These are phyloP conservation scores for Peromyscus maniculatus DNA, from an alignment of 2,113 vertebrate species.

Conservation along the genomic window DNA sequence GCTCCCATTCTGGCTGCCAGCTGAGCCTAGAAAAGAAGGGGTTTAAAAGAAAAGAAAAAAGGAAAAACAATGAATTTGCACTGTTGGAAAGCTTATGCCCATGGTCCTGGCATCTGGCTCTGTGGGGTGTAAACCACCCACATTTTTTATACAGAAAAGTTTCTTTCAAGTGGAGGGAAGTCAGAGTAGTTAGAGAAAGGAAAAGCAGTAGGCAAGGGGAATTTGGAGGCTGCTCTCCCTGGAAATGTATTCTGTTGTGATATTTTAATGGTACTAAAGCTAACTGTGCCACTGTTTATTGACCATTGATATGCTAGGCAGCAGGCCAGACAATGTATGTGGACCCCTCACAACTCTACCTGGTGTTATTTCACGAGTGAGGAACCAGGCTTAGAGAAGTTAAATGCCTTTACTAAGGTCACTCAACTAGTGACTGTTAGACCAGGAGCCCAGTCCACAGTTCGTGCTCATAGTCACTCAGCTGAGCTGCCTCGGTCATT, in stretches of 20 bases:
- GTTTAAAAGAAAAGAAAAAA: not conserved
- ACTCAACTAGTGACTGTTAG: not conserved
- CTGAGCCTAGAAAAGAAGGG: conserved; percentile 55
- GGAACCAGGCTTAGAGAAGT: not conserved
- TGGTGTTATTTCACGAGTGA: conserved; percentile 7
- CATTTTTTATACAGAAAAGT: conserved; percentile 52
- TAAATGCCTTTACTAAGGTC: not conserved
- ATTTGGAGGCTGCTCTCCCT: conserved; percentile 5
- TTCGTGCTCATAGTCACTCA: not conserved
- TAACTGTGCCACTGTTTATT: conserved; percentile 21
- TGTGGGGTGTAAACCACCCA: conserved; percentile 42
- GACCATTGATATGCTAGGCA: not conserved
- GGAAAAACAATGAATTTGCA: conserved; percentile 51
- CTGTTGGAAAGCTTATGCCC: conserved; percentile 43
- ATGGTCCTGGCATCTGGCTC: conserved; percentile 43
- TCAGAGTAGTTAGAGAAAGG: not conserved
- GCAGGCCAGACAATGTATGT: not conserved
- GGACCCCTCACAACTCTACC: conserved; percentile 2
- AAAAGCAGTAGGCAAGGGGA: not conserved
- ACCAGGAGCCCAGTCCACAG: not conserved
- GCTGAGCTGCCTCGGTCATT: not conserved
- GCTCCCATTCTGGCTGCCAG: conserved; percentile 60
- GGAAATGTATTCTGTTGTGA: not conserved
- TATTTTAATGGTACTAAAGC: conserved; percentile 18
- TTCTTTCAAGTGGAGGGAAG: conserved; percentile 59